Base-by-base conservation (phyloP, 2,888 invertebrate genomes). In the Heliconius charithonia region DNA sequence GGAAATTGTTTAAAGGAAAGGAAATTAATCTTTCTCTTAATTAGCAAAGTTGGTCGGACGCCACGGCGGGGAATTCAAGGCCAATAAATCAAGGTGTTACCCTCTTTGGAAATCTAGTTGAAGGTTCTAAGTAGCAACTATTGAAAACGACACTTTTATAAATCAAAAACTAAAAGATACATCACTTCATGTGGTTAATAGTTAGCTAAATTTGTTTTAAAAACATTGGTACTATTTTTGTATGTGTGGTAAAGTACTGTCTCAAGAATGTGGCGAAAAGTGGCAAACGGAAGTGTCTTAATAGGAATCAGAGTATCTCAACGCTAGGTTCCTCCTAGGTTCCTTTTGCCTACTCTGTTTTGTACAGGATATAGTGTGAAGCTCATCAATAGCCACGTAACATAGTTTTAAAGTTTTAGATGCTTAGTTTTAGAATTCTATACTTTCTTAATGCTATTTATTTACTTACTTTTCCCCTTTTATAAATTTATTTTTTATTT, bases 21-120 rank as follows among this genome's bases (percentile, higher is more conserved):
- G 92, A 93, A 92, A 94, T 94, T 93, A 93, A 93, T 94, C 93
- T 93, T 93, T 93, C 88, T 90, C 92, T 93, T 94, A 94, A 93
- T 94, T 94, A 93, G 93, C 85, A 92, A 94, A 94, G 92, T 93
- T 93, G 87, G 91, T 88, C 87, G 86, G 78, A 75, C 78, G 78
- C 62, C 69, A 62, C 74, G 78, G 63, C 74, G 78, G 88, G 87
- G 89, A 89, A 92, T 92, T 90, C 92, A 91, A 90, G 91, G 90
- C 88, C 89, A 85, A 93, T 93, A 93, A 94, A 93, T 94, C 93
- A 93, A 93, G 93, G 93, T 93, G 91, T 88, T 90, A 84, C 88
- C 89, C 85, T 86, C 83, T 90, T 90, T 87, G 85, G 83, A 89
- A 88, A 86, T 86, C 84, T 84, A 87, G 85, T 84, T 86, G 82